Evolutionary conservation across 2,888 invertebrate genomes (phyloP).

Genomic region (Apodemia zela): DNA sequence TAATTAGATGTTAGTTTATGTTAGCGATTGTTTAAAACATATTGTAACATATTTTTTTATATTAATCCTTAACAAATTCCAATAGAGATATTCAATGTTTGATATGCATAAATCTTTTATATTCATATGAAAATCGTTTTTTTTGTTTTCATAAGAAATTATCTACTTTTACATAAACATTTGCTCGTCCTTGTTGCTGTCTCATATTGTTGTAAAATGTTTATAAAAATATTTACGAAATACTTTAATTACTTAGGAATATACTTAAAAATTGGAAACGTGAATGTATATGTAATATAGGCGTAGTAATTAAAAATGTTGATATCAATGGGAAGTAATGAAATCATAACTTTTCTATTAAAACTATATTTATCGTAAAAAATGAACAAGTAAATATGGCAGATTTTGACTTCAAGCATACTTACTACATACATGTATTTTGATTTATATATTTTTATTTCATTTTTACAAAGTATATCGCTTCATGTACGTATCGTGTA

Average conservation of each 20-base stretch:
- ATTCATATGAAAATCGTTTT: background rate
- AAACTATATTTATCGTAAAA: background rate
- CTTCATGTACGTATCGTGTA: too few relatives aligned
- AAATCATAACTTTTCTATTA: constrained; percentile 27
- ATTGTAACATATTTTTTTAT: constrained; percentile 10
- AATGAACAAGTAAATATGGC: too few relatives aligned
- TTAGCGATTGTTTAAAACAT: constrained; percentile 2
- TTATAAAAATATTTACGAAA: constrained; percentile 62
- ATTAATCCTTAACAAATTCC: background rate
- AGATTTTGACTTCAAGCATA: too few relatives aligned
- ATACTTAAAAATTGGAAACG: constrained; percentile 44
- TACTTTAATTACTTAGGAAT: constrained; percentile 55
- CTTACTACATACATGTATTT: too few relatives aligned
- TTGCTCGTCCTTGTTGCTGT: constrained; percentile 56
- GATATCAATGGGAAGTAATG: constrained; percentile 60
- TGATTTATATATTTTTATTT: too few relatives aligned
- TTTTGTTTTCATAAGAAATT: background rate
- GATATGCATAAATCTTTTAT: background rate
- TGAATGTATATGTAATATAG: constrained; percentile 49
- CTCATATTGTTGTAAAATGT: constrained; percentile 71
- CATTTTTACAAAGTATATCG: too few relatives aligned
- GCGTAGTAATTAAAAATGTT: constrained; percentile 51
- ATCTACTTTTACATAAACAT: constrained; percentile 14
- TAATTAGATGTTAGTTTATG: constrained; percentile 28
- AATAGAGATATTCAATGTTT: background rate